A percentile compares a stretch with the other conserved stretches of the same genome.
Evolutionary conservation across 2,888 invertebrate genomes (phyloP).

Genomic region (Oscheius sp.): DNA sequence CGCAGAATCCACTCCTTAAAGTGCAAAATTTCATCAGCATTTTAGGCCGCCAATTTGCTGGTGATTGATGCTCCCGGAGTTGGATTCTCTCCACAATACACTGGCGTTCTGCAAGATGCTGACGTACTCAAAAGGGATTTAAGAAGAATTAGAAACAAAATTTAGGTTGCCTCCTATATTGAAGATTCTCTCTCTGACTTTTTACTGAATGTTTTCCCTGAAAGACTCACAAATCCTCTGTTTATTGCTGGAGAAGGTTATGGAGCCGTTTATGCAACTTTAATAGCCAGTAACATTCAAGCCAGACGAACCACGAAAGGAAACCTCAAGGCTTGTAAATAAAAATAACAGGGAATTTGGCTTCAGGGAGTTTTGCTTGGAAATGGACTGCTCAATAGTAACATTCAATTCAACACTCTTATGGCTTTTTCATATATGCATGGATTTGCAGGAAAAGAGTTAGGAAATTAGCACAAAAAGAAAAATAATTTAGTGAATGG

Average conservation of each 20-base stretch:
- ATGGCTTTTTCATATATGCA: constrained; percentile 46
- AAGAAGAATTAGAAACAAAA: too few relatives aligned
- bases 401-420: constrained; percentile 47
- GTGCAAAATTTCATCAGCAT: background rate
- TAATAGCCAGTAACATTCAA: constrained; percentile 30
- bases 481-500: constrained; percentile 42
- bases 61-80: constrained; percentile 74
- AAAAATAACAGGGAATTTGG: too few relatives aligned
- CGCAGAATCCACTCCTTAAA: background rate
- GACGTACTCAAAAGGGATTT: background rate
- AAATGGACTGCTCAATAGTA: constrained; percentile 50
- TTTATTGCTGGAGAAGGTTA: constrained; percentile 50
- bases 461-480: background rate
- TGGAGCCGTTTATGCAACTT: constrained; percentile 37
- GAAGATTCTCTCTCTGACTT: constrained; percentile 72
- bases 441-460: constrained; percentile 50
- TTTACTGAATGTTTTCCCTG: constrained; percentile 71
- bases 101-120: constrained; percentile 9
- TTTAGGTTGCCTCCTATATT: constrained; percentile 26
- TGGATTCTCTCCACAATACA: constrained; percentile 72
- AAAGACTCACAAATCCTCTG: constrained; percentile 60
- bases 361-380: constrained; percentile 45
- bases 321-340: background rate
- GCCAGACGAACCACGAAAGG: constrained; percentile 27
- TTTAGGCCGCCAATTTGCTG: constrained; percentile 73